phyloP scores from a whole-genome alignment of 2,797 vertebrate genomes.

The Gambelia wislizenii region DNA sequence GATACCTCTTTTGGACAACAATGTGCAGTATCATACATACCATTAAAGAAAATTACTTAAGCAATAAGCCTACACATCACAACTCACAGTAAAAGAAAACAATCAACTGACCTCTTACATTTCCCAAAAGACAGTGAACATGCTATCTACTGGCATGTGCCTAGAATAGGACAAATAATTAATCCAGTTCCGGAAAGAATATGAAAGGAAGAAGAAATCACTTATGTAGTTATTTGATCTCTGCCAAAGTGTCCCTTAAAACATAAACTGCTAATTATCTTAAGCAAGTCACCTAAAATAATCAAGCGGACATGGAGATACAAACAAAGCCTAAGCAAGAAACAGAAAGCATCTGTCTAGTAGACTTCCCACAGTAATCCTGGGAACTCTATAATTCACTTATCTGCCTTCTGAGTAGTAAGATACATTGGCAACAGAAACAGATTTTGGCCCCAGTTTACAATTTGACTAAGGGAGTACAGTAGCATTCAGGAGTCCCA shows the following conservation, averaged over 20 bases:
- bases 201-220: conserved; percentile 25
- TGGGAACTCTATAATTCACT: conserved; percentile 31
- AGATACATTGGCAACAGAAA: conserved; percentile 49
- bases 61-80: background rate
- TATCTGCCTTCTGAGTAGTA: conserved; percentile 58
- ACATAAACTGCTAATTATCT: conserved; percentile 50
- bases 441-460: conserved; percentile 46
- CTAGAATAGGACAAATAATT: background rate
- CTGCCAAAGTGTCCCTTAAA: conserved; percentile 50
- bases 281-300: conserved; percentile 54
- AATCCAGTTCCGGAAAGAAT: conserved; percentile 13
- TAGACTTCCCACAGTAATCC: conserved; percentile 35
- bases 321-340: conserved; percentile 44
- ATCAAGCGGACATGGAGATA: conserved; percentile 44
- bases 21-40: background rate
- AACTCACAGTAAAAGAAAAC: background rate
- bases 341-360: conserved; percentile 48
- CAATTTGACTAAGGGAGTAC: conserved; percentile 13
- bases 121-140: background rate
- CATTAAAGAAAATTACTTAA: background rate
- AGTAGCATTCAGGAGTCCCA: conserved; percentile 42
- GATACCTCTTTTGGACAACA: background rate
- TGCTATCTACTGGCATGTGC: background rate
- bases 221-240: conserved; percentile 31
- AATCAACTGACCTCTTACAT: background rate